A percentile compares a stretch with the other conserved stretches of the same genome.
Evolutionary conservation across 2,113 vertebrate genomes (phyloP).

Genomic region (Octodon degus): DNA sequence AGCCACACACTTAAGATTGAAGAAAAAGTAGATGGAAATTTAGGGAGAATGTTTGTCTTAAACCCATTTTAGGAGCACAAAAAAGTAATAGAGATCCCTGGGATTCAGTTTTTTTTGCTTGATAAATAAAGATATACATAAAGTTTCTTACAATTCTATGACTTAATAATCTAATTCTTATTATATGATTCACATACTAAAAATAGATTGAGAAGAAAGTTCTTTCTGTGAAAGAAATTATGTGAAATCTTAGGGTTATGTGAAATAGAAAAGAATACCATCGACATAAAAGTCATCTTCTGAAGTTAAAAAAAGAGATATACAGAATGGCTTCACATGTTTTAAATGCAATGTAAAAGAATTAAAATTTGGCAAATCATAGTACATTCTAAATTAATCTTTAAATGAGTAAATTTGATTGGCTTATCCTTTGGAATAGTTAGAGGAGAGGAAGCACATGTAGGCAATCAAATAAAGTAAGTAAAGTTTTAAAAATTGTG

Average conservation of each 20-base stretch:
- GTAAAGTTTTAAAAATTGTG: background rate
- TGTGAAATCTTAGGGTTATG: background rate
- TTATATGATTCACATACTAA: background rate
- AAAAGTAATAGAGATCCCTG: background rate
- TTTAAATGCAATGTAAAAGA: constrained; percentile 41
- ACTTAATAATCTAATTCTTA: constrained; percentile 1
- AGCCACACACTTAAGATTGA: background rate
- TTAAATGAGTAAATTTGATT: constrained; percentile 17
- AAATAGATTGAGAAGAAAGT: constrained; percentile 16
- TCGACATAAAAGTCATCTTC: background rate
- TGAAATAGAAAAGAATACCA: constrained; percentile 30
- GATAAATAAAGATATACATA: constrained; percentile 33
- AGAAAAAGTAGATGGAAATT: background rate
- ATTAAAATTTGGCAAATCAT: background rate
- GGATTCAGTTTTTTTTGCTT: constrained; percentile 7
- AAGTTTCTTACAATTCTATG: background rate
- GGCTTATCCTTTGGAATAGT: background rate
- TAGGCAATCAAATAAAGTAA: background rate
- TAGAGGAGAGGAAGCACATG: background rate
- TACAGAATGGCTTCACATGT: background rate
- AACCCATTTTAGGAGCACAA: background rate
- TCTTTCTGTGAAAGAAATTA: constrained; percentile 24
- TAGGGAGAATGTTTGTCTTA: constrained; percentile 21
- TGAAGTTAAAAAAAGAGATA: background rate
- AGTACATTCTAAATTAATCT: background rate